Evolutionary conservation across 2,113 vertebrate species (phyloP).

Genomic region (western clawed frog (Xenopus tropicalis)): UCB_Xtro_10.0 CM004443.2:117730001-117730500

Average conservation of each 20-base stretch:
- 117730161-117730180: slow-evolving; percentile 61
- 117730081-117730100: slow-evolving; percentile 49
- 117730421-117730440: slow-evolving; percentile 47
- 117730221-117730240: slow-evolving; percentile 39
- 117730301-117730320: slow-evolving; percentile 45
- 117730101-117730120: slow-evolving; percentile 57
- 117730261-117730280: slow-evolving; percentile 47
- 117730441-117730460: slow-evolving; percentile 34
- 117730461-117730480: slow-evolving; percentile 36
- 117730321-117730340: slow-evolving; percentile 42
- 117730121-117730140: slow-evolving; percentile 60
- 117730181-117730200: slow-evolving; percentile 61
- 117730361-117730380: slow-evolving; percentile 48
- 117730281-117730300: slow-evolving; percentile 38
- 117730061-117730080: slow-evolving; percentile 52
- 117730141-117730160: slow-evolving; percentile 50
- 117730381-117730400: slow-evolving; percentile 44
- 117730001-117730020: too few species aligned
- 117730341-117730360: slow-evolving; percentile 47
- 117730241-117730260: slow-evolving; percentile 27
- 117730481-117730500: slow-evolving; percentile 31
- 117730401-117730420: slow-evolving; percentile 34
- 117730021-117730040: not conserved
- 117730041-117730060: slow-evolving; percentile 45
- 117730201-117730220: slow-evolving; percentile 60